Evolutionary conservation across 2,888 invertebrate genomes (phyloP), one percentile per base, ranked within the genome.

Genomic region (Deilephila porcellus): DNA sequence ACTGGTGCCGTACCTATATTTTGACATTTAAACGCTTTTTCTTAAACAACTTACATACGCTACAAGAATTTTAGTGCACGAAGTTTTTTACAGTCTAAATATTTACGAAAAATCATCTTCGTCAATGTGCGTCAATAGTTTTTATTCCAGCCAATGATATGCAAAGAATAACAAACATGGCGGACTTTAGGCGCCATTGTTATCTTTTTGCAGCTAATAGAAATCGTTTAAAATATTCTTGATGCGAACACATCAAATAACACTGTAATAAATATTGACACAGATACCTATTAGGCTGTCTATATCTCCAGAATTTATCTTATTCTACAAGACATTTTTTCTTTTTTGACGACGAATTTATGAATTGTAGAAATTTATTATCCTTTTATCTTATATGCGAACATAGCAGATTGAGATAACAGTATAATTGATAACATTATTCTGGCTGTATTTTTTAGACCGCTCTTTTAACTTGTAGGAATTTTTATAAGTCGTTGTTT

Each of bases 341-440:
- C 25, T 32, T 32, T 59, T 56, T 60, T 67, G 20, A n/a, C 32
- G 62, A 32, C 37, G 60, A 70, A 71, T 73, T 71, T 73, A 73
- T 70, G 67, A 67, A 64, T 34, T 20, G 19, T 8, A n/a, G 19
- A 62, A 70, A 72, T 72, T 73, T 73, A 73, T 73, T 73, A 67
- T 60, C 25, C 29, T 60, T 53, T 52, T 71, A 74, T 64, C 71
- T 64, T 32, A 74, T 72, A 25, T 29, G 52, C 52, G 62, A 72
- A 70, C 45, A 45, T 14, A 14, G 14, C 60, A 71, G 56, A 45
- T 72, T 70, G 34, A 74, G 71, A 74, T 74, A 74, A 60, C 53
- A 67, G 37, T 34, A 29, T 63, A 34, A 17, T 7, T 37, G 3
- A 63, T 34, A 45, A 45, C 45, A 45, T 45, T 45, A 45, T 45